Evolutionary conservation across 2,888 invertebrate genomes (phyloP), one percentile per base, ranked within the genome.

Genomic region (Tanytarsus gracilentus): DNA sequence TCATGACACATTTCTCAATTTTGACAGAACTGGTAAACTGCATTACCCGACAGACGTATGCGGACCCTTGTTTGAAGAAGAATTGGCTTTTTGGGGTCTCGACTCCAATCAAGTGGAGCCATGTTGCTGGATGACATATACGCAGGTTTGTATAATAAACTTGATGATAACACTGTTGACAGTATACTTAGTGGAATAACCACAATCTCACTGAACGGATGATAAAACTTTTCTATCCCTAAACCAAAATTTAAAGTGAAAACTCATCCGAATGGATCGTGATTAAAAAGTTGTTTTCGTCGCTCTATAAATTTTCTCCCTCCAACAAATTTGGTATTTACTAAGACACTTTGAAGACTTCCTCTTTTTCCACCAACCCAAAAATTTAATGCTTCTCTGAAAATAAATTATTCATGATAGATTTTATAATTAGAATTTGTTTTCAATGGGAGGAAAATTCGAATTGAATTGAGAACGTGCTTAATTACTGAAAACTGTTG

Each of bases 61-160:
- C 74, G 98, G 98, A 49, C 99, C 98, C 59, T 80, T 99, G 64
- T 99, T 99, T 74, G 99, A 99, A 73, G 98, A 98, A 72, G 99
- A 99, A 74, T 81, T 99, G 66, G 98, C 98, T 76, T 99, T 96
- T 75, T 98, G 98, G 98, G 98, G 98, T 11, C 81, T 99, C 66
- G 98, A 99, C 73, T 92, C 98, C 33, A 99, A 99, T 78, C 98
- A 99, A 78, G 97, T 98, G 68, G 97, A 98, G 73, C 98, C 98
- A 4, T 99, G 98, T 76, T 99, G 99, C 76, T 99, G 99, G 98
- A 98, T 98, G 97, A 99, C 98, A 7, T 99, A 99, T 69, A 90
- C 92, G 62, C 85, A 88, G 88, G 91, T 91, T 71, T 69, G 66
- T 2, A 23, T 21, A 16, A 48, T 23, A 16, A 48, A 48, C 21